phyloP scores from a whole-genome alignment of 1,140 invertebrate genomes.

The Drosophila miranda region DNA sequence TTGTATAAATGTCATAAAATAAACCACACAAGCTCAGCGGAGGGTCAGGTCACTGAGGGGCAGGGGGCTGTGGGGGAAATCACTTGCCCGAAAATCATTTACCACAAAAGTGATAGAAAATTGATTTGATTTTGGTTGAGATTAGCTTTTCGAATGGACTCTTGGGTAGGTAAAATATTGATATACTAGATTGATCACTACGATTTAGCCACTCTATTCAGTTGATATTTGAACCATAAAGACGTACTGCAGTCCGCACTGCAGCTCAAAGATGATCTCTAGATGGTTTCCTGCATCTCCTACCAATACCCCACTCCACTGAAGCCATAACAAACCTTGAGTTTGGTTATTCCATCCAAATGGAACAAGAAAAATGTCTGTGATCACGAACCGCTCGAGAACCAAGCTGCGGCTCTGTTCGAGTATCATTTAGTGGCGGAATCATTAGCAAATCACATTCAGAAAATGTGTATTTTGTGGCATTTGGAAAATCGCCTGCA shows the following conservation, averaged over 20 bases:
- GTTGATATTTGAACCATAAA: too few relatives aligned
- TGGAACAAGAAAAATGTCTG: slow-evolving; percentile 22
- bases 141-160: too few relatives aligned
- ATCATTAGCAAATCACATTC: slow-evolving; percentile 37
- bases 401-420: slow-evolving; percentile 5
- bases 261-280: too few relatives aligned
- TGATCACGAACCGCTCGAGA: slow-evolving; percentile 41
- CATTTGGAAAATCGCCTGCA: slow-evolving; percentile 32
- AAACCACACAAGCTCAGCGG: slow-evolving; percentile 35
- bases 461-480: slow-evolving; percentile 21
- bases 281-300: too few relatives aligned
- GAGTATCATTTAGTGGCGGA: slow-evolving; percentile 30
- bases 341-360: slow-evolving; percentile 23
- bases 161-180: too few relatives aligned
- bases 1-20: slow-evolving; percentile 78
- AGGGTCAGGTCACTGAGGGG: slow-evolving; percentile 20
- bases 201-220: too few relatives aligned
- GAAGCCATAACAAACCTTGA: slow-evolving; percentile 20
- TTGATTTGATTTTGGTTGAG: too few relatives aligned
- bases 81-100: slow-evolving; percentile 1
- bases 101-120: too few relatives aligned
- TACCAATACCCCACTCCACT: too few relatives aligned
- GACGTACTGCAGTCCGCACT: too few relatives aligned
- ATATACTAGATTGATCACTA: too few relatives aligned
- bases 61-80: slow-evolving; percentile 8